Evolutionary conservation across 2,797 vertebrate genomes (phyloP), one percentile per base, ranked within the genome.

Genomic region (Acipenser transmontanus): DNA sequence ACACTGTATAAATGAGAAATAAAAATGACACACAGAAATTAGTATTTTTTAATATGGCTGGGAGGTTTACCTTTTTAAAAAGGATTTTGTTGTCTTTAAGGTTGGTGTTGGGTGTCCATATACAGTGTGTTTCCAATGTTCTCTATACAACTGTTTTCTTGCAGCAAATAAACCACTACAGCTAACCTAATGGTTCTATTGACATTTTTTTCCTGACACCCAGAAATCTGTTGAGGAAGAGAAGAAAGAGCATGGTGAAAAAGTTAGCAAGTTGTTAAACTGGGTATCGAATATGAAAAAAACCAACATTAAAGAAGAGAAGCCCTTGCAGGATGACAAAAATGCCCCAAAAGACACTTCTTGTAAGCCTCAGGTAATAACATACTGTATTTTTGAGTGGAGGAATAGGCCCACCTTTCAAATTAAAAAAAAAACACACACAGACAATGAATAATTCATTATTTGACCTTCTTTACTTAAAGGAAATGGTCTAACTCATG

Each of bases 181-280:
- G 49, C 13, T 57, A 61, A 67, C 50, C 8, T 73, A 74, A 77
- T 65, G 64, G 49, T 69, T 61, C 65, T 82, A 70, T 75, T 61
- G 72, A 67, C 34, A 34, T 73, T 64, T 59, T 81, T 64, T 86
- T 76, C 80, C 82, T 74, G 71, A 70, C 74, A 81, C 86, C 79
- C 90, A 99, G 97, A 97, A 93, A 81, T 94, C 93, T 87, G 75
- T 98, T 91, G 94, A 98, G 88, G 95, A 98, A 78, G 95, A 98
- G 91, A 98, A 97, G 92, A 92, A 94, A 85, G 95, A 98, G 59
- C 92, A 98, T 74, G 84, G 93, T 79, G 94, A 94, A 87, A 99
- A 97, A 88, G 93, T 95, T 90, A 96, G 88, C 83, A 93, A 95
- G 82, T 91, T 99, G 61, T 91, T 99, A 85, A 93, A 95, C 83